Percentiles rank a stretch among this genome's conserved stretches.
phyloP scores from a whole-genome alignment of 2,797 vertebrate genomes.

The Otolemur crassicaudatus region DNA sequence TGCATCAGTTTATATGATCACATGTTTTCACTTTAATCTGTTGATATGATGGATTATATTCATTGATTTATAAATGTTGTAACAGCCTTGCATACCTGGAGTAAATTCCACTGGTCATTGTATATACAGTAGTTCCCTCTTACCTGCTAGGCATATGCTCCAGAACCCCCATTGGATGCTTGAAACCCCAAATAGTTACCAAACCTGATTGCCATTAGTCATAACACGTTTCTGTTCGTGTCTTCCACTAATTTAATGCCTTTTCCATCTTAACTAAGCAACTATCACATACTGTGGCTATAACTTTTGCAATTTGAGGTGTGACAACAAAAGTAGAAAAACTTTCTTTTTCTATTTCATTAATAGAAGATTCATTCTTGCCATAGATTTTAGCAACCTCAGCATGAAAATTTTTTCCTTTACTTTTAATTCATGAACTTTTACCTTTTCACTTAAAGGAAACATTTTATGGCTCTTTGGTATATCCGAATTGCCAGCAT shows the following conservation, averaged over 20 bases:
- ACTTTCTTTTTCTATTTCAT: background rate
- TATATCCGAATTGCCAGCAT: background rate
- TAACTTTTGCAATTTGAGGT: background rate
- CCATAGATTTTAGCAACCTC: background rate
- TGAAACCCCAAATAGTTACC: background rate
- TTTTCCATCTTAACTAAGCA: background rate
- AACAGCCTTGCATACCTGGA: background rate
- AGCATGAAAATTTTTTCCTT: background rate
- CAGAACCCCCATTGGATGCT: background rate
- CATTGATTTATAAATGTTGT: background rate
- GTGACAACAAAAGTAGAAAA: background rate
- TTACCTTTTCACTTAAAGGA: background rate
- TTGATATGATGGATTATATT: background rate
- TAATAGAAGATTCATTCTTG: background rate
- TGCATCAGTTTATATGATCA: background rate
- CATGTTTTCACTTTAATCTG: background rate
- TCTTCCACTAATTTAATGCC: background rate
- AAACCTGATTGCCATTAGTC: background rate
- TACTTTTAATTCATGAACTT: background rate
- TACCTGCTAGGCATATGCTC: background rate
- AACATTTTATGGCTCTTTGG: background rate
- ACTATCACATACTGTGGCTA: background rate
- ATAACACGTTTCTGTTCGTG: background rate
- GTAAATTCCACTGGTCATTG: constrained; percentile 5
- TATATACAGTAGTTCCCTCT: background rate